Evolutionary conservation across 1,140 invertebrate genomes (phyloP), one percentile per base, ranked within the genome.

Genomic region (Eurytemora carolleeae): DNA sequence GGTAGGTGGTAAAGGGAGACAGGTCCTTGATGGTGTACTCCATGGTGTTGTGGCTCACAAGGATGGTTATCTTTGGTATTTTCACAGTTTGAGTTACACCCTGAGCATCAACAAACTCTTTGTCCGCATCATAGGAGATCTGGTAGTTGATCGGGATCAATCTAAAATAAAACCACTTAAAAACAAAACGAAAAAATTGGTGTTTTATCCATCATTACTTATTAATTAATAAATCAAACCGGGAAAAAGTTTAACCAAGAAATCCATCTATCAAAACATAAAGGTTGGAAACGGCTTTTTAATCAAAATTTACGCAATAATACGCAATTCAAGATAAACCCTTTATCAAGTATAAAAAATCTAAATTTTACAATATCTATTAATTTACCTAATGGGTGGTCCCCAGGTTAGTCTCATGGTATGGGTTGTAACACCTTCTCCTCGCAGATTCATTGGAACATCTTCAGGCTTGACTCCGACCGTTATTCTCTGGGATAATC

Each of bases 51-150:
- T 84, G 78, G 64, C 83, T 81, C 0, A 92, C 71, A 12, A 81
- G 74, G 18, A 89, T 81, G 63, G 82, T 79, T 55, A 79, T 77
- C 61, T 80, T 77, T 1, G 81, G 80, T n/a, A 93, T 82, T 53
- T 78, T 78, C 71, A 90, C 85, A 0, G 81, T 85, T 71, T 93
- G 88, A 0, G 88, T 88, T 69, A 90, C 85, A 16, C 88, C 88
- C 67, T 91, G 85, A 2, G 87, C 90, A 70, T 96, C 91, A 12
- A 92, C 85, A 71, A 93, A 96, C 68, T 91, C 86, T 73, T 96
- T 96, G 59, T 91, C 79, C 2, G 92, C 91, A 70, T 89, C 86
- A 70, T 87, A 96, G 1, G 84, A 85, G 55, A 97, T 77, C 68
- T 85, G 86, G 72, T 94, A 96, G 69, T 83, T 85, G 55, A 84